phyloP scores from a whole-genome alignment of 2,888 invertebrate species.

The Emesis russula region DNA sequence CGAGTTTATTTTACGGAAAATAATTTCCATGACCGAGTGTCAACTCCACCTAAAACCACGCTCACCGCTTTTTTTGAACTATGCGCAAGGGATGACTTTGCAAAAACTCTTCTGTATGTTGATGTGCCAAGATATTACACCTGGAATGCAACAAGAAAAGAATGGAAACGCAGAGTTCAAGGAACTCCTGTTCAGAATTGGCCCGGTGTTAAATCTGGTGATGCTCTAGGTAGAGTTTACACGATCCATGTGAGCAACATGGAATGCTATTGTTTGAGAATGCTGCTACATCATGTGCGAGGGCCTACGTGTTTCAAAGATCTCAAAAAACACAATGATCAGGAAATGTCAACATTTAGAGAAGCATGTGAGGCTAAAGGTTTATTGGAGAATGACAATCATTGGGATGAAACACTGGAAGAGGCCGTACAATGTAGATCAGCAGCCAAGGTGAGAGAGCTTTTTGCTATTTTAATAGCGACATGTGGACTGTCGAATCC shows the following conservation, averaged over 20 bases:
- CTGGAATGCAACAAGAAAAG: constrained; percentile 75
- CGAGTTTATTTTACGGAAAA: constrained; percentile 72
- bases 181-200: constrained; percentile 75
- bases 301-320: constrained; percentile 74
- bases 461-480: constrained; percentile 81
- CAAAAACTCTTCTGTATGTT: constrained; percentile 90
- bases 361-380: constrained; percentile 88
- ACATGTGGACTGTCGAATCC: constrained; percentile 83
- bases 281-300: constrained; percentile 74
- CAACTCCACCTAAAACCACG: constrained; percentile 86
- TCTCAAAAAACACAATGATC: constrained; percentile 89
- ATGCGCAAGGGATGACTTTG: constrained; percentile 89
- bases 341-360: constrained; percentile 86
- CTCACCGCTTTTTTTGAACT: constrained; percentile 90
- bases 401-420: constrained; percentile 37
- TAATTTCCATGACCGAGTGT: constrained; percentile 86
- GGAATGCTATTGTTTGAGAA: constrained; percentile 79
- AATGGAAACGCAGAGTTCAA: constrained; percentile 84
- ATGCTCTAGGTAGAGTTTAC: constrained; percentile 86
- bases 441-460: constrained; percentile 68
- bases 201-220: constrained; percentile 75
- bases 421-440: constrained; percentile 86
- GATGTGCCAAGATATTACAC: constrained; percentile 89
- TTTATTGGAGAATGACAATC: constrained; percentile 87
- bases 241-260: constrained; percentile 83